These are phyloP conservation scores for Poeciliopsis gracilis DNA, from an alignment of 2,797 vertebrate genomes.

Conservation along the genomic window DNA sequence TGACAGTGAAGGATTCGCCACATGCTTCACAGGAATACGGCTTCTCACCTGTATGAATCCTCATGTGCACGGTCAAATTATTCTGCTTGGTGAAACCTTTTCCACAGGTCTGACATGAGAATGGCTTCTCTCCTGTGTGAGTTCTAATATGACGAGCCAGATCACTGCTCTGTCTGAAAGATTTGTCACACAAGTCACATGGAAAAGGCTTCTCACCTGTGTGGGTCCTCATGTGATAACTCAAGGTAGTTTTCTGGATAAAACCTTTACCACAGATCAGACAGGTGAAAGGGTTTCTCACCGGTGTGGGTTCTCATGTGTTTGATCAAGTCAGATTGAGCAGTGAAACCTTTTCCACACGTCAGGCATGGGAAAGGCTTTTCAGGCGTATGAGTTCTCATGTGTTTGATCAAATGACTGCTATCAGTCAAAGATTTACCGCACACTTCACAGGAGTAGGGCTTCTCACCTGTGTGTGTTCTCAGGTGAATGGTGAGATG, in stretches of 20 bases:
- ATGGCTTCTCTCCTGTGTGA: neutral
- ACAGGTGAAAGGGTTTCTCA: slow-evolving; percentile 5
- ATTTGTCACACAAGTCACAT: neutral
- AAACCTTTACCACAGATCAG: slow-evolving; percentile 3
- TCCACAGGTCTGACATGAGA: slow-evolving; percentile 3
- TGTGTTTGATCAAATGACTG: slow-evolving; percentile 5
- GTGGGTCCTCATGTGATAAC: slow-evolving; percentile 8
- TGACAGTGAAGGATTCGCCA: neutral
- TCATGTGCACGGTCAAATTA: neutral
- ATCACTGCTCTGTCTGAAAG: slow-evolving; percentile 1
- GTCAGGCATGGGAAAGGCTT: slow-evolving; percentile 1
- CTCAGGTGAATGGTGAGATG: slow-evolving; percentile 1
- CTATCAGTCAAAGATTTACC: slow-evolving; percentile 5
- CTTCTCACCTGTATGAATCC: slow-evolving; percentile 2
- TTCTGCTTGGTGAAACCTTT: slow-evolving; percentile 8
- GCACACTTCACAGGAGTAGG: neutral
- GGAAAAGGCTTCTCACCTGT: slow-evolving; percentile 3
- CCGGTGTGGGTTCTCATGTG: slow-evolving; percentile 7
- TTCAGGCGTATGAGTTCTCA: neutral
- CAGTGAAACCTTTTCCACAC: neutral
- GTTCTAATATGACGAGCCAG: neutral
- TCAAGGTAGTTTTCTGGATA: slow-evolving; percentile 1
- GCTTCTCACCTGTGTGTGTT: slow-evolving; percentile 1
- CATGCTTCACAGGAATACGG: neutral
- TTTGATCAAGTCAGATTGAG: slow-evolving; percentile 3